A percentile compares a stretch with the other conserved stretches of the same genome.
These are phyloP conservation scores for Gastrophysa polygoni DNA, from an alignment of 2,888 invertebrate species.

Conservation along the genomic window DNA sequence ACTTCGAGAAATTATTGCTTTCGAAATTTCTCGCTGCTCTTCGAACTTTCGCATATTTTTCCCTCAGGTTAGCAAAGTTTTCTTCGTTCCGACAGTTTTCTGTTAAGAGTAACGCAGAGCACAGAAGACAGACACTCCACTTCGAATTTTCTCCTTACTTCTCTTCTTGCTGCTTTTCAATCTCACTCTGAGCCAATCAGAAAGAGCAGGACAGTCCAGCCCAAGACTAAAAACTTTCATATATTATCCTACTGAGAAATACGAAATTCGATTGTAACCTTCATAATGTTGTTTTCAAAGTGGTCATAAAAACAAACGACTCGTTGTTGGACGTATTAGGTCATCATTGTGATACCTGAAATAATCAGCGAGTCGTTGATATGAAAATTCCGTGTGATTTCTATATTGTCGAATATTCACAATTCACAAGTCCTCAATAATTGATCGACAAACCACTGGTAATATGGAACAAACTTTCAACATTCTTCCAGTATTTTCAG, in stretches of 20 bases:
- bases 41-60: background rate
- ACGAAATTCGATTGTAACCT: background rate
- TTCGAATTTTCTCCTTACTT: slow-evolving; percentile 32
- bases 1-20: background rate
- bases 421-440: too few species aligned
- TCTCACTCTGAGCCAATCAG: slow-evolving; percentile 23
- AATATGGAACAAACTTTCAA: too few species aligned
- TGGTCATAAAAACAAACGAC: too few species aligned
- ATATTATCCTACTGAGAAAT: background rate
- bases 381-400: too few species aligned
- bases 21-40: background rate
- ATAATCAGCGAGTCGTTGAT: too few species aligned
- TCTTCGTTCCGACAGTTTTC: background rate
- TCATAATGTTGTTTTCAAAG: too few species aligned
- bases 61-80: background rate
- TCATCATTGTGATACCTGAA: too few species aligned
- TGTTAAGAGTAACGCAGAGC: background rate
- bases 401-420: too few species aligned
- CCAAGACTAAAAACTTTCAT: background rate
- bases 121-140: background rate
- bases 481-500: too few species aligned
- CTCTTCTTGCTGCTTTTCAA: slow-evolving; percentile 31
- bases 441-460: too few species aligned
- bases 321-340: too few species aligned
- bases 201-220: background rate